Evolutionary conservation across 2,113 vertebrate species (phyloP).

Genomic region (Thamnaconus septentrionalis): DNA sequence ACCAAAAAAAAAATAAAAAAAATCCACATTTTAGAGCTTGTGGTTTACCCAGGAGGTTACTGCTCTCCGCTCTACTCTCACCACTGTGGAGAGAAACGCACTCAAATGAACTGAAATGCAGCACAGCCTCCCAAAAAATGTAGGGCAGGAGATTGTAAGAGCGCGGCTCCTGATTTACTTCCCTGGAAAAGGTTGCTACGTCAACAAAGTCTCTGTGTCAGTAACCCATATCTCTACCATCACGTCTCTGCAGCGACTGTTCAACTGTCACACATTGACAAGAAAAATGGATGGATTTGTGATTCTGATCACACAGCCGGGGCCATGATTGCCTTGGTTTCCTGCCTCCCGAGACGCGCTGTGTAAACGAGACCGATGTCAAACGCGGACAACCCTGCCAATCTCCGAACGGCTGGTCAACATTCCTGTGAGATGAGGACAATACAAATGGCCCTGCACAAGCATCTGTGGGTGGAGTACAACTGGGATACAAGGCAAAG

Average conservation of each 20-base stretch:
- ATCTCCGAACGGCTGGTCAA: slow-evolving; percentile 58
- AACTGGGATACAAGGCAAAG: slow-evolving; percentile 28
- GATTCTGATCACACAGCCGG: slow-evolving; percentile 55
- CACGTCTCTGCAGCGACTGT: slow-evolving; percentile 33
- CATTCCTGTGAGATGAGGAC: slow-evolving; percentile 70
- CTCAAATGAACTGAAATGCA: slow-evolving; percentile 31
- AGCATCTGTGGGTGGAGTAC: slow-evolving; percentile 4
- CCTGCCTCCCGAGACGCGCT: slow-evolving; percentile 51
- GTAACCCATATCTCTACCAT: slow-evolving; percentile 60
- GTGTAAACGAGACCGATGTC: slow-evolving; percentile 61
- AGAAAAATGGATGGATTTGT: slow-evolving; percentile 60
- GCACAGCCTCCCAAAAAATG: slow-evolving; percentile 41
- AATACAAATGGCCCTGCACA: slow-evolving; percentile 33
- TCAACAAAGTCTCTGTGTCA: slow-evolving; percentile 49
- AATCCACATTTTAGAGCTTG: too few species aligned
- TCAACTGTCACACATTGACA: slow-evolving; percentile 49
- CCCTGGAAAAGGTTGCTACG: slow-evolving; percentile 39
- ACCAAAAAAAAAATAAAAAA: too few species aligned
- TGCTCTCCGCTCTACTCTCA: too few species aligned
- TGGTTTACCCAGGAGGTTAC: too few species aligned
- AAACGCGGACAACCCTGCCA: slow-evolving; percentile 58
- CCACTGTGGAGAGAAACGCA: too few species aligned
- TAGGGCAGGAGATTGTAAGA: slow-evolving; percentile 51
- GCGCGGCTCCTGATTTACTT: slow-evolving; percentile 41
- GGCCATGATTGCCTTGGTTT: slow-evolving; percentile 52